Percentiles rank a stretch among this genome's conserved stretches.
phyloP scores from a whole-genome alignment of 2,888 invertebrate genomes.

The Eledona agricola region DNA sequence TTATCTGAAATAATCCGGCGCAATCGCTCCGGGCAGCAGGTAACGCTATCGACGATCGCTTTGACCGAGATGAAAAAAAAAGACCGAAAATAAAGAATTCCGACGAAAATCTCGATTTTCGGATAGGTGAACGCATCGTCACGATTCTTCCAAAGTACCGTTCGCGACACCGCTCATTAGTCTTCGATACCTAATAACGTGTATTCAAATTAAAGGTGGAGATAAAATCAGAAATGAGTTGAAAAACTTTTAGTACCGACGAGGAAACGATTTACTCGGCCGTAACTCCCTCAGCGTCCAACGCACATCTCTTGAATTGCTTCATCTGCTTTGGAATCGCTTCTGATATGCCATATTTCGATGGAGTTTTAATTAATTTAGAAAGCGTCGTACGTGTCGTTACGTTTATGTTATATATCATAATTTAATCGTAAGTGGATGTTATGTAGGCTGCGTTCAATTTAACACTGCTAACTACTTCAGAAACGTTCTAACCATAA shows the following conservation, averaged over 20 bases:
- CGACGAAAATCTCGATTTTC: background rate
- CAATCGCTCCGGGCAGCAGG: too few relatives aligned
- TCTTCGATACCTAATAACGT: conserved; percentile 31
- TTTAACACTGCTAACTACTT: conserved; percentile 29
- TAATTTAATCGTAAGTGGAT: conserved; percentile 24
- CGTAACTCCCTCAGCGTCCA: too few relatives aligned
- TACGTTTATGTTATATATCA: conserved; percentile 11
- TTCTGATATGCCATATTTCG: too few relatives aligned
- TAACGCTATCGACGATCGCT: too few relatives aligned
- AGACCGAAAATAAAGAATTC: conserved; percentile 1
- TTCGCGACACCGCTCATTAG: conserved; percentile 29
- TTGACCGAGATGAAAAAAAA: background rate
- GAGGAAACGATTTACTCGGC: too few relatives aligned
- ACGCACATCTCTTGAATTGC: too few relatives aligned
- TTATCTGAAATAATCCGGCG: too few relatives aligned
- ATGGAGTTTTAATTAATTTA: conserved; percentile 2
- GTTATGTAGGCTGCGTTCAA: conserved; percentile 27
- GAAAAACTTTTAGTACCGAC: too few relatives aligned
- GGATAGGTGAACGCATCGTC: too few relatives aligned
- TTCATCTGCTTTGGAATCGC: too few relatives aligned
- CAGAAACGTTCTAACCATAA: conserved; percentile 32
- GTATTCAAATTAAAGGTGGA: too few relatives aligned
- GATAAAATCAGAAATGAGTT: too few relatives aligned
- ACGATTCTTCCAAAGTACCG: conserved; percentile 30
- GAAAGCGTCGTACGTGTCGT: conserved; percentile 5